A percentile compares a stretch with the other conserved stretches of the same genome.
Evolutionary conservation across 1,140 invertebrate genomes (phyloP).

Genomic region (Kradibia gibbosae): DNA sequence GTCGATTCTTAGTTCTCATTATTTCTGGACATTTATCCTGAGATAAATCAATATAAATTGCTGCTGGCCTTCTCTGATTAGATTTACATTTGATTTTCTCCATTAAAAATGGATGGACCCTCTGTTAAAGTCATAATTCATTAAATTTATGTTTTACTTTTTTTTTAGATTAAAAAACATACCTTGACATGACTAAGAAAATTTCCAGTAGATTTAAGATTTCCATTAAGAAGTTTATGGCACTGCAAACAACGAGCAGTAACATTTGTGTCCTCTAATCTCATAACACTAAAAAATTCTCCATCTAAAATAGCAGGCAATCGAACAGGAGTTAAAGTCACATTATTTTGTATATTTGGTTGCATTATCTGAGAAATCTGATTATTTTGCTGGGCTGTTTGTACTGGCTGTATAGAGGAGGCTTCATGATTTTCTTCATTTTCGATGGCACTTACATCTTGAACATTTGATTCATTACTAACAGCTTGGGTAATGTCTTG

Average conservation of each 20-base stretch:
- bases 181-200: constrained; percentile 72
- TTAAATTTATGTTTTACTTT: constrained; percentile 28
- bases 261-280: constrained; percentile 69
- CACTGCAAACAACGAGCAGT: constrained; percentile 69
- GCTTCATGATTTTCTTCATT: constrained; percentile 61
- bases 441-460: constrained; percentile 52
- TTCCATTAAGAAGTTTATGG: constrained; percentile 69
- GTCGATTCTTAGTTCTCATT: constrained; percentile 62
- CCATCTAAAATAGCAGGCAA: constrained; percentile 71
- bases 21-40: constrained; percentile 65
- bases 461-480: constrained; percentile 52
- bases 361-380: constrained; percentile 59
- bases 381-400: constrained; percentile 56
- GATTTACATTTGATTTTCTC: constrained; percentile 71
- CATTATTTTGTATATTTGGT: constrained; percentile 60
- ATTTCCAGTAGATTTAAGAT: constrained; percentile 71
- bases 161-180: constrained; percentile 33
- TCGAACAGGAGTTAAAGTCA: constrained; percentile 67
- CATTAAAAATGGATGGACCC: constrained; percentile 68
- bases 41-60: constrained; percentile 66
- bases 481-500: constrained; percentile 60
- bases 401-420: constrained; percentile 51
- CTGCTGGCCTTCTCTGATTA: constrained; percentile 69
- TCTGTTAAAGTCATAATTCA: constrained; percentile 57
- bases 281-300: constrained; percentile 69